phyloP scores from a whole-genome alignment of 2,113 vertebrate genomes.

The Rhynchomys soricoides region DNA sequence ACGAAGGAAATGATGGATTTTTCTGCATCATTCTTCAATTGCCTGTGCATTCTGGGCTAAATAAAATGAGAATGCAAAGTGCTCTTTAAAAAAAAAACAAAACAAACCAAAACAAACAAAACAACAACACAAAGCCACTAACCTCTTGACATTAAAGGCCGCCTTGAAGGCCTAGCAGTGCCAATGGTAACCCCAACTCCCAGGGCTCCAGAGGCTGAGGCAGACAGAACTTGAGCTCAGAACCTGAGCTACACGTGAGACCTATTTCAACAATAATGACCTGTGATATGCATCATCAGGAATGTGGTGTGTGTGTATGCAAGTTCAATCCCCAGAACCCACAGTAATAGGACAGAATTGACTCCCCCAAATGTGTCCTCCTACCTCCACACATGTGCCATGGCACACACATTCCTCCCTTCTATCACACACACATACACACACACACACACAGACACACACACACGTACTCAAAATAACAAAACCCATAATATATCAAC shows the following conservation, averaged over 20 bases:
- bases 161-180: background rate
- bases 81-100: background rate
- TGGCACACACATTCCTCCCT: background rate
- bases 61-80: constrained; percentile 29
- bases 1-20: constrained; percentile 29
- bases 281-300: background rate
- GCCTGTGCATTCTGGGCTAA: background rate
- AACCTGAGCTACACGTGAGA: background rate
- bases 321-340: background rate
- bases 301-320: background rate
- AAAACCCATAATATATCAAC: background rate
- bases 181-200: background rate
- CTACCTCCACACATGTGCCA: background rate
- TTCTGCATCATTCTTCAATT: constrained; percentile 47
- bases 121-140: background rate
- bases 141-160: background rate
- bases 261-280: background rate
- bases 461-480: background rate
- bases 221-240: background rate
- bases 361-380: background rate
- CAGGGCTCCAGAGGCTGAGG: background rate
- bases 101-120: background rate
- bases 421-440: background rate
- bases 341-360: background rate
- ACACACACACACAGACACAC: background rate